Evolutionary conservation across 1,140 invertebrate species (phyloP).

Genomic region (Bombyx mandarina): DNA sequence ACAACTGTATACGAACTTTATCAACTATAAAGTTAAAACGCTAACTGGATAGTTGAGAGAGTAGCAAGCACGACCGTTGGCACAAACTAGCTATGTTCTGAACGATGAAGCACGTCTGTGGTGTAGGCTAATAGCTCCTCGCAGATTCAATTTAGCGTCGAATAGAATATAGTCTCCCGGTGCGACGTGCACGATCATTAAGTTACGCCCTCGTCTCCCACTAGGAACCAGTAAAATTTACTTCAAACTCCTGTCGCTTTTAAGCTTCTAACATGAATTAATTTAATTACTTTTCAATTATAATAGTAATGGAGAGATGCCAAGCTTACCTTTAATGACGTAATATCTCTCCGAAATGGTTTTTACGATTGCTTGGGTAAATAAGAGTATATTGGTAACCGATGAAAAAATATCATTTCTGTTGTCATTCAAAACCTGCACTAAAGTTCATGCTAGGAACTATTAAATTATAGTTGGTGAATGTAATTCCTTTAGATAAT

Average conservation of each 20-base stretch:
- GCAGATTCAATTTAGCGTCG: conserved; percentile 57
- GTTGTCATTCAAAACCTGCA: too few relatives aligned
- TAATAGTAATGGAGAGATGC: conserved; percentile 8
- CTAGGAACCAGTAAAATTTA: conserved; percentile 25
- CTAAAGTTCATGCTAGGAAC: conserved; percentile 12
- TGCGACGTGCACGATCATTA: conserved; percentile 52
- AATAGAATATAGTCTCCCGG: conserved; percentile 49
- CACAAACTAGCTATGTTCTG: conserved; percentile 17
- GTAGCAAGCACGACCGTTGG: conserved; percentile 33
- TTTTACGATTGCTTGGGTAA: too few relatives aligned
- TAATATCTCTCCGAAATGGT: too few relatives aligned
- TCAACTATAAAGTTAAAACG: conserved; percentile 18
- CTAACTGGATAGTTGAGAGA: conserved; percentile 18
- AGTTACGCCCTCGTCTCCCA: conserved; percentile 38
- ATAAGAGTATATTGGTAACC: too few relatives aligned
- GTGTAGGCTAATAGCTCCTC: conserved; percentile 57
- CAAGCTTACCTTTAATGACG: neutral
- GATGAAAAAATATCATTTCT: too few relatives aligned
- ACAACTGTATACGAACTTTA: conserved; percentile 13
- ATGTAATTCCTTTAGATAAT: conserved; percentile 55
- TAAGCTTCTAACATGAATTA: conserved; percentile 24
- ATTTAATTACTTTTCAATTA: conserved; percentile 16
- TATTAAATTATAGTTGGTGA: conserved; percentile 51
- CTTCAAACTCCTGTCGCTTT: conserved; percentile 27
- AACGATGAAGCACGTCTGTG: conserved; percentile 21